Base-by-base conservation (phyloP, 2,113 vertebrate genomes). In the Rhynchomys soricoides region DNA sequence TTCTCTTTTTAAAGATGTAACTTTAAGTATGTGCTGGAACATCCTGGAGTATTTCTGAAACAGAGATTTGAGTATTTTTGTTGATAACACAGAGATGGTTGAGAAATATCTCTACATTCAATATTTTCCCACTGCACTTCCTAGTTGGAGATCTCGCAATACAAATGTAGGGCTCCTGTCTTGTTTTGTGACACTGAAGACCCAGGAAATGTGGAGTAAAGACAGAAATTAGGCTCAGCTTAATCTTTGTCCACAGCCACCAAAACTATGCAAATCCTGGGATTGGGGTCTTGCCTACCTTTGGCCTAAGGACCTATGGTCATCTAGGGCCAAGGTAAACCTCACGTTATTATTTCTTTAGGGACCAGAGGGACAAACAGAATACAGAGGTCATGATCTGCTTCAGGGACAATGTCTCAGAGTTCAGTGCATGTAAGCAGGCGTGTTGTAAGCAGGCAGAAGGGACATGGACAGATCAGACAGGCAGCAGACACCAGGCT, bases 401-500 rank as follows among this genome's bases (percentile, higher is more conserved):
- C 88, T 93, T 90, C 26, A 1, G 59, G 73, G 59, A 64, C 64
- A 79, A 55, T 43, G 45, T 85, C 57, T 90, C 68, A 90, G 92
- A 89, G 81, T 94, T 40, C 68, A 85, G 17, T 40, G 48, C 57
- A 75, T 88, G 81, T 52, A 77, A 90, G 55, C 15, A 55, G 77
- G 52, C 77, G 57, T 75, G 77, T 37, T 62, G 22, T 90, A 90
- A 94, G 5, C 8, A 59, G 40, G 29, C 13, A 5, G 31, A 26
- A 13, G 26, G 22, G 22, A 68, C 22, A 26, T 0, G 55, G 11
- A 52, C 70, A 64, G 86, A 45, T 86, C 91, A 86, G 21, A 45
- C 1, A 43, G 57, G 29, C 81, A 37, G 5, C 0, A 3, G 81
- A 93, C 86, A 90, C 2, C 22, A 34, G 40, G 40, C 45, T 86